Base-by-base conservation (phyloP, 2,797 vertebrate genomes). In the Enteromius argenteus region DNA sequence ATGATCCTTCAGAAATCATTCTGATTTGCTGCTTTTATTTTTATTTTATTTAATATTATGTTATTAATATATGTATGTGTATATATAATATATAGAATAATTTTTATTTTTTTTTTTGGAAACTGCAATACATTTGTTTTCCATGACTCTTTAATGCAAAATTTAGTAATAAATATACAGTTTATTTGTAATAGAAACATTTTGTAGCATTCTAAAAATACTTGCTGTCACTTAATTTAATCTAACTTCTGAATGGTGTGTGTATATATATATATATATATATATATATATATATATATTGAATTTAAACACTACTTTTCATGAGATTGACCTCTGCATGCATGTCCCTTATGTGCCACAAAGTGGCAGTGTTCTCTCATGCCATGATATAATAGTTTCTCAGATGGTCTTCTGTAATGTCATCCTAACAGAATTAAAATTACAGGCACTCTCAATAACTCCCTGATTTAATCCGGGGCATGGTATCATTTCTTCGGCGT, bases 281-380 rank as follows among this genome's bases (percentile, higher is more conserved):
- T 51, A 51, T 19, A 51, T 51, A 51, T 51, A 19, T 51, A 19
- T 19, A 17, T 51, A 51, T 51, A 51, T 19, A 51, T 51, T 15
- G 5, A 62, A 62, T 62, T 30, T 30, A 30, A 30, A 62, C 9
- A 0, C 11, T 27, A 0, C 27, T 30, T 62, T 62, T 27, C 7
- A 27, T 7, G n/a, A 32, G 17, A 6, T 81, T 46, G 0, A 2
- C 4, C 19, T 21, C 44, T 30, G 53, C 27, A 17, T 84, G 67
- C 35, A 60, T 71, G 69, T 79, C 58, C 35, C 19, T 30, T 62
- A 30, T 21, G 72, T 14, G 37, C 91, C 95, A 94, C 89, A 82
- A 92, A 93, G 90, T 91, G 90, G 91, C 91, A 91, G 90, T 92
- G 82, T 92, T 91, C 42, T 78, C 74, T 44, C 82, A 80, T 67